Conservation (phyloP, 2,113 vertebrate species). For the Lepus americanus region DNA sequence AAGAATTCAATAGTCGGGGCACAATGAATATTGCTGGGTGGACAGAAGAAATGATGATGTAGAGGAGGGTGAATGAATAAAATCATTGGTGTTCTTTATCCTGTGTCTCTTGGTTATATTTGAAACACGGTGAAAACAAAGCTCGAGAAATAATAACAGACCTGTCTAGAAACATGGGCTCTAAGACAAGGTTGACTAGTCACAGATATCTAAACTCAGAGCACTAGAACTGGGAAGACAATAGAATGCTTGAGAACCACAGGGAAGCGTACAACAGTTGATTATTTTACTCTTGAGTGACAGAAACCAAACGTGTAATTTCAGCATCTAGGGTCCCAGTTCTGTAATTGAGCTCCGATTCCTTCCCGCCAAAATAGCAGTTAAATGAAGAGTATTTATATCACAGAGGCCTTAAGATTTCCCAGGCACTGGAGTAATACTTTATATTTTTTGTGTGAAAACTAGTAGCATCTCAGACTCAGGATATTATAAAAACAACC, state of each 20-base stretch:
- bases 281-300: not conserved
- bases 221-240: not conserved
- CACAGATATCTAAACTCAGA: not conserved
- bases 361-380: slow-evolving; percentile 25
- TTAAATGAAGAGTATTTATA: slow-evolving; percentile 39
- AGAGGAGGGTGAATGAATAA: not conserved
- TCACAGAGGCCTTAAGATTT: slow-evolving; percentile 69
- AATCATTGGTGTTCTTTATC: not conserved
- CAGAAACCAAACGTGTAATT: not conserved
- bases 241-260: not conserved
- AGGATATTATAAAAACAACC: slow-evolving; percentile 58
- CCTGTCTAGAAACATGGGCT: not conserved
- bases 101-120: not conserved
- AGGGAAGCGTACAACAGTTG: not conserved
- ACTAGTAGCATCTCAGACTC: slow-evolving; percentile 62
- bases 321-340: not conserved
- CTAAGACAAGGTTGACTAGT: not conserved
- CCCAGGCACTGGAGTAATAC: slow-evolving; percentile 67
- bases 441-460: slow-evolving; percentile 76
- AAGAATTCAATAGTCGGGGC: no score
- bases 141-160: not conserved
- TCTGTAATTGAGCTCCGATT: slow-evolving; percentile 13
- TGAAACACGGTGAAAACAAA: slow-evolving; percentile 9
- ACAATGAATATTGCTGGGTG: not conserved
- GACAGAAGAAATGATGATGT: not conserved